These are phyloP conservation scores for Channallabes apus DNA, from an alignment of 2,797 vertebrate genomes.

Conservation along the genomic window DNA sequence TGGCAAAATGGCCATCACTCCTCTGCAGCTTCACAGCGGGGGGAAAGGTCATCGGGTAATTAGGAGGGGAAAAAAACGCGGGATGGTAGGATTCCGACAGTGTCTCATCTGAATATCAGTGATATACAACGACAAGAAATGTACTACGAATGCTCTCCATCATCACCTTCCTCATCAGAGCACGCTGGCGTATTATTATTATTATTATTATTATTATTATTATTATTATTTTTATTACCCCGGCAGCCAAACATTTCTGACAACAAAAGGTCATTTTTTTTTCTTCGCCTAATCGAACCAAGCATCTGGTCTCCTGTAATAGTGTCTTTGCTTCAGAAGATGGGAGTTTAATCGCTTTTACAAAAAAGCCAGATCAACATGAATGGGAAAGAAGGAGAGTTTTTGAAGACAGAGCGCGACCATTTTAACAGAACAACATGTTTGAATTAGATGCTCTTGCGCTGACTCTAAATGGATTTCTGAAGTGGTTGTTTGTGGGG, in stretches of 20 bases:
- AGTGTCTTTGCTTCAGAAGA: constrained; percentile 67
- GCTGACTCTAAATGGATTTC: constrained; percentile 75
- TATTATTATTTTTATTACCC: neutral
- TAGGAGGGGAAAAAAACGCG: neutral
- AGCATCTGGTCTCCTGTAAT: constrained; percentile 72
- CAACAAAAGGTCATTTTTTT: constrained; percentile 69
- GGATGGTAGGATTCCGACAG: neutral
- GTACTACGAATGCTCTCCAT: neutral
- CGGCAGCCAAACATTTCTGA: constrained; percentile 43
- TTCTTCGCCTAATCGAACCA: constrained; percentile 61
- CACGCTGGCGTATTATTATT: constrained; percentile 8
- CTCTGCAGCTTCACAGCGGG: neutral
- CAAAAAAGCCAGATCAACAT: constrained; percentile 68
- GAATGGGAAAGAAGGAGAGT: constrained; percentile 59
- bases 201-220: no score
- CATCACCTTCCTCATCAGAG: constrained; percentile 5
- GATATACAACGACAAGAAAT: neutral
- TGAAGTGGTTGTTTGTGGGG: constrained; percentile 74
- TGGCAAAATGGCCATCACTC: constrained; percentile 18
- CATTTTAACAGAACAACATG: constrained; percentile 74
- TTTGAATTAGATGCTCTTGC: constrained; percentile 72
- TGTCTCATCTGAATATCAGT: neutral
- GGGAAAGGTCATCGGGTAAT: constrained; percentile 20
- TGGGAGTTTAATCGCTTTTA: constrained; percentile 66
- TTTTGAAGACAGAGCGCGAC: constrained; percentile 71